Conservation (phyloP, 1,140 invertebrate species). For the Drosophila kurseongensis region DNA sequence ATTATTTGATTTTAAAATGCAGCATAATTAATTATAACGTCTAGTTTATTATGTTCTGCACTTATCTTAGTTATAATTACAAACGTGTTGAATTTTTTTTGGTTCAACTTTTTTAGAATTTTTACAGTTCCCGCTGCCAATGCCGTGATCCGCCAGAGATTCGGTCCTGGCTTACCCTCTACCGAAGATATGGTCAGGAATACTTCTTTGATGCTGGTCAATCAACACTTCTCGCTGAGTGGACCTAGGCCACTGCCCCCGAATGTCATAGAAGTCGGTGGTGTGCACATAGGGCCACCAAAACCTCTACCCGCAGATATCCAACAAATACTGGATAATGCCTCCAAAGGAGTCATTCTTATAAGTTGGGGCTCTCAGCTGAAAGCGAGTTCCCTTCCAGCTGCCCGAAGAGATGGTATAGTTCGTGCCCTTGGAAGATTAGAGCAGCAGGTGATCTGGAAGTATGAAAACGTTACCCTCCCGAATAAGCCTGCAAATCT, state of each 20-base stretch:
- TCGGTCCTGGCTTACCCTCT: constrained; percentile 86
- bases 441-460: constrained; percentile 89
- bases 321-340: constrained; percentile 88
- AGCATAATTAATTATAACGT: background rate
- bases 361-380: constrained; percentile 90
- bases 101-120: constrained; percentile 3
- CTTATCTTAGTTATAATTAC: too few relatives aligned
- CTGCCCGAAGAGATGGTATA: constrained; percentile 86
- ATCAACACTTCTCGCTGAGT: constrained; percentile 87
- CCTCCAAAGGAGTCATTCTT: constrained; percentile 88
- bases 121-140: constrained; percentile 51
- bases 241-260: constrained; percentile 87
- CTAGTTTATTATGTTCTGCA: too few relatives aligned
- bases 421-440: constrained; percentile 87
- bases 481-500: constrained; percentile 87
- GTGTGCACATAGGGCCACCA: constrained; percentile 86
- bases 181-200: constrained; percentile 86
- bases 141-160: constrained; percentile 61
- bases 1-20: background rate
- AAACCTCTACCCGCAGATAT: constrained; percentile 86
- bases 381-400: constrained; percentile 86
- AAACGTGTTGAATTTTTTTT: too few relatives aligned
- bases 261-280: constrained; percentile 88
- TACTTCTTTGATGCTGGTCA: constrained; percentile 87
- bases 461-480: constrained; percentile 88